Conservation (phyloP, 2,797 vertebrate species). For the Argentina silus region DNA sequence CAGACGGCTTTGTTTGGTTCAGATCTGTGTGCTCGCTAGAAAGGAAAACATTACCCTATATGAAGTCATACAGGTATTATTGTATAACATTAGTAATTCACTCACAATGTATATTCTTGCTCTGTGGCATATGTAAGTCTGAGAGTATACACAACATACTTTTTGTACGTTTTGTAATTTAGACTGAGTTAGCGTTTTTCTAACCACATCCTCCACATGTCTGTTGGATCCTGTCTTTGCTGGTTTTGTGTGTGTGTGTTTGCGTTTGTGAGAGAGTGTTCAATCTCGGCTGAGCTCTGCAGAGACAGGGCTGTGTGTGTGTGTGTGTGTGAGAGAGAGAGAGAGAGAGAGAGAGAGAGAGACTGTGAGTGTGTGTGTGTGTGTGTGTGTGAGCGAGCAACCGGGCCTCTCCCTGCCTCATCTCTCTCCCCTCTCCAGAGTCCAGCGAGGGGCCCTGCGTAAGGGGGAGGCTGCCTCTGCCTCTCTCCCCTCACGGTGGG, state of each 20-base stretch:
- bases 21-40: too few relatives aligned
- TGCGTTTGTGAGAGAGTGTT: slow-evolving; percentile 31
- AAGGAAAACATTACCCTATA: not conserved
- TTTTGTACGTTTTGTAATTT: slow-evolving; percentile 61
- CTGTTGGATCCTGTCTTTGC: slow-evolving; percentile 47
- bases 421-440: slow-evolving; percentile 76
- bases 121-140: too few relatives aligned
- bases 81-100: not conserved
- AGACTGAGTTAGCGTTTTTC: slow-evolving; percentile 43
- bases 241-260: slow-evolving; percentile 20
- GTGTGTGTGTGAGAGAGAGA: slow-evolving; percentile 49
- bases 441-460: slow-evolving; percentile 78
- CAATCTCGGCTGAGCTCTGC: slow-evolving; percentile 61
- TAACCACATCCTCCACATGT: slow-evolving; percentile 54
- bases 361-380: slow-evolving; percentile 15
- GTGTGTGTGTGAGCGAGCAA: slow-evolving; percentile 47
- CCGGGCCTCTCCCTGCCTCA: slow-evolving; percentile 75
- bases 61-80: not conserved
- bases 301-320: slow-evolving; percentile 57
- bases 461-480: slow-evolving; percentile 73
- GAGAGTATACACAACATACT: too few relatives aligned
- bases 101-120: too few relatives aligned
- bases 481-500: slow-evolving; percentile 59
- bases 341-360: too few relatives aligned
- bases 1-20: not conserved